These are phyloP conservation scores for Falco columbarius DNA, from an alignment of 2,797 vertebrate genomes.

Conservation along the genomic window DNA sequence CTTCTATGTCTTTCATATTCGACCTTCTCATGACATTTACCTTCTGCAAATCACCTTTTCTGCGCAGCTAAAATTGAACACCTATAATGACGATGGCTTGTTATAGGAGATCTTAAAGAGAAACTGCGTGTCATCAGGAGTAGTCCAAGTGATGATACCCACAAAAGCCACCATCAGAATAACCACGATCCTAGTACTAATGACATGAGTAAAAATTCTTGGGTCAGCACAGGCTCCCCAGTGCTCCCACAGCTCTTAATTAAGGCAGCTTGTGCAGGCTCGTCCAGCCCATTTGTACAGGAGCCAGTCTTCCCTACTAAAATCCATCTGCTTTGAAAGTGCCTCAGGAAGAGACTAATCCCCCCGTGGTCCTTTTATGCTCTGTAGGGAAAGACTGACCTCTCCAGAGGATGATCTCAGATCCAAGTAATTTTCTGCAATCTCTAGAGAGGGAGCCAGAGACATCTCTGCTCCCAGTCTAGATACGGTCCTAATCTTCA, in stretches of 20 bases:
- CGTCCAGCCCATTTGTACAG: neutral
- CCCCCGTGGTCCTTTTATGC: too few species aligned
- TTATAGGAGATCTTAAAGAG: neutral
- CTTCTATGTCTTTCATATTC: neutral
- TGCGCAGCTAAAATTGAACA: neutral
- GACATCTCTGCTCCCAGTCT: neutral
- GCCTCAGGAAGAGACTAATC: neutral
- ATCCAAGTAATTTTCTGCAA: neutral
- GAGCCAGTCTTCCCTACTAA: neutral
- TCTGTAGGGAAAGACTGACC: neutral
- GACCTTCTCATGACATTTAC: neutral
- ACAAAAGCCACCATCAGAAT: neutral
- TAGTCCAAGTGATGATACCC: neutral
- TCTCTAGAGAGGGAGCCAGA: neutral
- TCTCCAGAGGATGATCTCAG: neutral
- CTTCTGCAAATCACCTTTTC: neutral
- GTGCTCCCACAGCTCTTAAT: neutral
- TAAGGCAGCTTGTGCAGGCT: neutral
- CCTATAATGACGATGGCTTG: neutral
- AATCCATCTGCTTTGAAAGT: neutral
- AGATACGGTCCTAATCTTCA: too few species aligned
- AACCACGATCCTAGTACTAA: neutral
- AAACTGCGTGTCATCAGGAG: neutral
- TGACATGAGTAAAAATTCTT: neutral
- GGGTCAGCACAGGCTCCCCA: neutral